Percentiles rank a stretch among this genome's conserved stretches.
Evolutionary conservation across 1,140 invertebrate genomes (phyloP).

Genomic region (Nebria ingens): DNA sequence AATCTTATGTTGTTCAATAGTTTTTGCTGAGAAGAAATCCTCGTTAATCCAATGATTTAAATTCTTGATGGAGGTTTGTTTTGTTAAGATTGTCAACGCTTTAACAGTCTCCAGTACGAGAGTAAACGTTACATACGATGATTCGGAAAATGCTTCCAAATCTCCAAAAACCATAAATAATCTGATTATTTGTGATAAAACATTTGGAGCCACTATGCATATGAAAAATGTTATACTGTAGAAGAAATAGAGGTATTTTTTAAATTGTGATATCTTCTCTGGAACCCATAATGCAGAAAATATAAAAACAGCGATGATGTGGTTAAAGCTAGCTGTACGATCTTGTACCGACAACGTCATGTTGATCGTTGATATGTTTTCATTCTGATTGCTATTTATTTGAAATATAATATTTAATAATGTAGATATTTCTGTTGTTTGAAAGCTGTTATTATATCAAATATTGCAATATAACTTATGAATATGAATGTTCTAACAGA

Average conservation of each 20-base stretch:
- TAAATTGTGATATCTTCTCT: background rate
- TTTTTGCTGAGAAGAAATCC: slow-evolving; percentile 15
- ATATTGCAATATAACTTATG: too few species aligned
- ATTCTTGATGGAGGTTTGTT: slow-evolving; percentile 5
- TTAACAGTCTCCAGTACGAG: slow-evolving; percentile 16
- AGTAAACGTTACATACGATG: slow-evolving; percentile 18
- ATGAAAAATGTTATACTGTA: background rate
- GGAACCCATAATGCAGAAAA: background rate
- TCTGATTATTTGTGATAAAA: slow-evolving; percentile 17
- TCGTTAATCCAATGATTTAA: slow-evolving; percentile 12
- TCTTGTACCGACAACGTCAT: too few species aligned
- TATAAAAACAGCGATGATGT: too few species aligned
- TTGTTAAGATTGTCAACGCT: slow-evolving; percentile 6
- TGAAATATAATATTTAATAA: too few species aligned
- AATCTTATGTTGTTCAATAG: slow-evolving; percentile 9
- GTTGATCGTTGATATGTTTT: too few species aligned
- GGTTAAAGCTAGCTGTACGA: too few species aligned
- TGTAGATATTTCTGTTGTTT: too few species aligned
- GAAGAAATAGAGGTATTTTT: background rate
- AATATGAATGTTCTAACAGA: too few species aligned
- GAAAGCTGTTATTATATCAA: too few species aligned
- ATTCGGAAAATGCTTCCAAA: slow-evolving; percentile 17
- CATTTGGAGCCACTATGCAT: background rate
- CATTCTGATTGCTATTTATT: too few species aligned
- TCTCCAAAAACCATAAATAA: slow-evolving; percentile 17